Base-by-base conservation (phyloP, 2,797 vertebrate species). In the Hyperoplus immaculatus region DNA sequence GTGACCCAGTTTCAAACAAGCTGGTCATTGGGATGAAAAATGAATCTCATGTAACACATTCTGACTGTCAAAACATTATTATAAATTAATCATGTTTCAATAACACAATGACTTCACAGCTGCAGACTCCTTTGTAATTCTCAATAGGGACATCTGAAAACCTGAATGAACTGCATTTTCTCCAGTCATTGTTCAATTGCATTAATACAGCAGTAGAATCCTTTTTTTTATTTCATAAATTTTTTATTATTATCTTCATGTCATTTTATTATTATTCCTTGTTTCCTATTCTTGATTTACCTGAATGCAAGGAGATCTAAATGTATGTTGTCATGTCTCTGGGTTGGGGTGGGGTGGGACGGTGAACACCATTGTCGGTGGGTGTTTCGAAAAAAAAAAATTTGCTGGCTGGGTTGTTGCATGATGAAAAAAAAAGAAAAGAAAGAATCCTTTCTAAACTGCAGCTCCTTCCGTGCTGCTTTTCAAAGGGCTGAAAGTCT, bases 1-100 rank as follows among this genome's bases (percentile, higher is more conserved):
- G 88, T 81, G 86, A 94, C 88, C 89, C 73, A 86, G 77, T 91
- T 93, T 85, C 69, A 83, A 87, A 88, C 75, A 85, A 91, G 83
- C 88, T 64, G 83, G 71, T 74, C 77, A 71, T 82, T 84, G 77
- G 80, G 72, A 76, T 72, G 74, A 63, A 88, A 88, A 69, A 82
- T 43, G 15, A 74, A 60, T 61, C 63, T 64, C 29, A 42, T 61
- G 41, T 47, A 80, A 87, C 70, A 63, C 69, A 74, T 78, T 75
- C 43, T n/a, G 62, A 79, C 67, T 53, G 55, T 71, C 38, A 69
- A 61, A 69, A 80, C 78, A 72, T 68, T 14, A 47, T 60, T 72
- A 75, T 51, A 58, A 72, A 86, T 72, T 1, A 70, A 78, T 84
- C 53, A 72, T 8, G 46, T 50, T 82, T 14, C 29, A 50, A 21